Base-by-base conservation (phyloP, 1,140 invertebrate genomes). In the Drosophila punjabiensis region DNA sequence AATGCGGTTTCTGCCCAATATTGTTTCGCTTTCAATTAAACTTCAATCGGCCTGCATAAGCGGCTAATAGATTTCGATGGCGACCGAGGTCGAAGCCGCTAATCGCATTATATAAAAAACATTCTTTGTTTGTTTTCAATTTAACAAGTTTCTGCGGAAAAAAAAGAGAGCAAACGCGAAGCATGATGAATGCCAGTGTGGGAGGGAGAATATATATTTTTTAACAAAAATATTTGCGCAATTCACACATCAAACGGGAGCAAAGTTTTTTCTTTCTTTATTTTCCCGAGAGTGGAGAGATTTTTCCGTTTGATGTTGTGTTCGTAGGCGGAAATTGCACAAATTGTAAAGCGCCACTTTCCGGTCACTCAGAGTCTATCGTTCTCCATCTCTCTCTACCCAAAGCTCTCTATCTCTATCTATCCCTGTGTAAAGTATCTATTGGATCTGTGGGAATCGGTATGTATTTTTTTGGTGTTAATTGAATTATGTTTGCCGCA, bases 401-500 rank as follows among this genome's bases (percentile, higher is more conserved):
- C 18, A 9, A 11, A 2, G 3, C 13, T 24, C 35, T 71, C 14
- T 48, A 55, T 65, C 18, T 50, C 53, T 41, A 35, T 45, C 3
- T 8, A 30, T 37, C 35, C 24, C 20, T 52, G 39, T 84, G 9
- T 45, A 24, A 2, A 6, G 9, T n/a, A 58, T 63, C 24, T 48
- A 52, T 43, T 3, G 14, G 14, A 35, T 50, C 35, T 41, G 43
- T 50, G 7, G 5, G 20, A n/a, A 28, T 39, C 7, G 14, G 43
- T 53, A 37, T 50, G 24, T 77, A n/a, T 73, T 53, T 58, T 61
- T 61, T 62, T 75, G 86, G 82, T 76, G 86, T 89, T 89, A 89
- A 89, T 89, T 89, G 85, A 89, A 89, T 89, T 89, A 89, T 89
- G 76, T 90, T 90, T 89, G 87, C 86, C 86, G 76, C 86, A 81